Percentiles rank a stretch among this genome's conserved stretches.
These are phyloP conservation scores for Acanthosepion lycidas DNA, from an alignment of 2,888 invertebrate species.

Conservation along the genomic window DNA sequence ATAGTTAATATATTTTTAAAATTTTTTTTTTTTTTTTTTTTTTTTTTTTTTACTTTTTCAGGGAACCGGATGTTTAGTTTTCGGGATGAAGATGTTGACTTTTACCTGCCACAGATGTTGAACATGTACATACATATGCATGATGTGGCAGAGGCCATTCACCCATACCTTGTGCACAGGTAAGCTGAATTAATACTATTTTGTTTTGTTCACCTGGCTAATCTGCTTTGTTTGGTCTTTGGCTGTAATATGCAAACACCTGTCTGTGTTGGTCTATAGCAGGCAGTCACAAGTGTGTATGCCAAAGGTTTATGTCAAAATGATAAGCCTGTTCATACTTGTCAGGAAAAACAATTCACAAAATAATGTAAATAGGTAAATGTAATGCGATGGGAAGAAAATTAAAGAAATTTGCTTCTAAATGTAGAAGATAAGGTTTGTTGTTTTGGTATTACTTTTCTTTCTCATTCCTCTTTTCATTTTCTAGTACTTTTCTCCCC, in stretches of 20 bases:
- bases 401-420: too few relatives aligned
- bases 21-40: constrained; percentile 45
- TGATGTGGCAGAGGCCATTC: constrained; percentile 94
- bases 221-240: neutral
- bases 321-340: neutral
- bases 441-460: too few relatives aligned
- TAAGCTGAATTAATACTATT: constrained; percentile 72
- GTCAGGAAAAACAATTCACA: too few relatives aligned
- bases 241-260: neutral
- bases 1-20: neutral
- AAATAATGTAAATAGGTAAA: too few relatives aligned
- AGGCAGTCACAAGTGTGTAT: neutral
- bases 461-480: neutral
- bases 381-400: too few relatives aligned
- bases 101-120: constrained; percentile 97
- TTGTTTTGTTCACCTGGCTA: neutral
- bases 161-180: constrained; percentile 88
- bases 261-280: neutral
- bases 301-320: neutral
- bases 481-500: neutral
- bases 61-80: constrained; percentile 98
- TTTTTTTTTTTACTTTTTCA: constrained; percentile 69
- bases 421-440: too few relatives aligned
- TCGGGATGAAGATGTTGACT: constrained; percentile 92
- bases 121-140: constrained; percentile 99